Conservation (phyloP, 2,797 vertebrate species). For the Poecilia picta region DNA sequence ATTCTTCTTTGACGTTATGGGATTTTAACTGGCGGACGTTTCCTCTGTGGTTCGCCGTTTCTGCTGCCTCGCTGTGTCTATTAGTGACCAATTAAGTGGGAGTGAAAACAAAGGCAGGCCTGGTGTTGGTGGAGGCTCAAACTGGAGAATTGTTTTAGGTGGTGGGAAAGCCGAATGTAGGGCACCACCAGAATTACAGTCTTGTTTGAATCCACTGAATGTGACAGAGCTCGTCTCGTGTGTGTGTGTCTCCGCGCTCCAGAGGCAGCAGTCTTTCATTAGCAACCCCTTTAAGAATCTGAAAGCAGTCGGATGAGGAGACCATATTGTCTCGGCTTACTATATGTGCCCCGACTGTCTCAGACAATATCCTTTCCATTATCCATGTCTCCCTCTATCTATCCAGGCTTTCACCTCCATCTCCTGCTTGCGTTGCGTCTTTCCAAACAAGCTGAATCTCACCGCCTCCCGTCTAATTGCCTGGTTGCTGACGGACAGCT, state of each 20-base stretch:
- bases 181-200: constrained; percentile 34
- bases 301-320: constrained; percentile 61
- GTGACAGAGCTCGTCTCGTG: constrained; percentile 44
- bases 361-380: constrained; percentile 46
- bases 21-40: background rate
- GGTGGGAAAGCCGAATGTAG: constrained; percentile 10
- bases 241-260: constrained; percentile 47
- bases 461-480: constrained; percentile 64
- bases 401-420: constrained; percentile 16
- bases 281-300: constrained; percentile 55
- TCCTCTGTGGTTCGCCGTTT: background rate
- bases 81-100: background rate
- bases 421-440: background rate
- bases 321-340: constrained; percentile 49
- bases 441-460: background rate
- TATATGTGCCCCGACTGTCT: constrained; percentile 42
- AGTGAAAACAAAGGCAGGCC: background rate
- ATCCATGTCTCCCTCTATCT: constrained; percentile 51
- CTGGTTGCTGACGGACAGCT: constrained; percentile 67
- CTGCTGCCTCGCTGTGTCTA: background rate
- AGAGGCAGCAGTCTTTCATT: constrained; percentile 51
- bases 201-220: constrained; percentile 48
- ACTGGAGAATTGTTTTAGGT: constrained; percentile 9
- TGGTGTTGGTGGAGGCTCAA: background rate
- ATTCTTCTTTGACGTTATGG: background rate